Conservation (phyloP, 2,113 vertebrate genomes). For the Passer montanus region DNA sequence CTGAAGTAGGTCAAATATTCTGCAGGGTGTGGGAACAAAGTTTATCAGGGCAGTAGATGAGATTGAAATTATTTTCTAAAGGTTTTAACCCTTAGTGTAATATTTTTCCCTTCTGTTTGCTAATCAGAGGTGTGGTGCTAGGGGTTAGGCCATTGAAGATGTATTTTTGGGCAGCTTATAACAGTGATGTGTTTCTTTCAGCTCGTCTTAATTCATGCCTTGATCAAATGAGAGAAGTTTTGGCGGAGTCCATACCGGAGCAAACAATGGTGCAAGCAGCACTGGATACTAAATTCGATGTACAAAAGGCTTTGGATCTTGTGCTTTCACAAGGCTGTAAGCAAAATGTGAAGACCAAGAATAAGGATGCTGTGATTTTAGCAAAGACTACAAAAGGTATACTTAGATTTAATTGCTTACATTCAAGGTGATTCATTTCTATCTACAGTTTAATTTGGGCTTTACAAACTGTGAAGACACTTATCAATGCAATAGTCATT, state of each 20-base stretch:
- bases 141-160: background rate
- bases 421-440: constrained; percentile 10
- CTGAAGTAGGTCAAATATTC: background rate
- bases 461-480: background rate
- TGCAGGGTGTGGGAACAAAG: background rate
- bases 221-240: constrained; percentile 91
- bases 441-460: background rate
- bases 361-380: constrained; percentile 55
- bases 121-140: background rate
- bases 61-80: background rate
- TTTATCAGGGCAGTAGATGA: background rate
- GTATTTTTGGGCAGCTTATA: background rate
- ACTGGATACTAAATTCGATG: constrained; percentile 86
- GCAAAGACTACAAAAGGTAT: constrained; percentile 88
- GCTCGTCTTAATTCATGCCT: constrained; percentile 91
- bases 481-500: background rate
- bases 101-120: background rate
- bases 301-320: constrained; percentile 86
- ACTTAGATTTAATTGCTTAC: constrained; percentile 53
- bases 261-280: constrained; percentile 85
- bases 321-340: constrained; percentile 83
- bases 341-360: constrained; percentile 66
- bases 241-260: constrained; percentile 87
- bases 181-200: constrained; percentile 67
- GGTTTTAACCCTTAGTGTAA: background rate